A percentile compares a stretch with the other conserved stretches of the same genome.
These are phyloP conservation scores for Tamias sibiricus DNA, from an alignment of 2,113 vertebrate genomes.

Conservation along the genomic window DNA sequence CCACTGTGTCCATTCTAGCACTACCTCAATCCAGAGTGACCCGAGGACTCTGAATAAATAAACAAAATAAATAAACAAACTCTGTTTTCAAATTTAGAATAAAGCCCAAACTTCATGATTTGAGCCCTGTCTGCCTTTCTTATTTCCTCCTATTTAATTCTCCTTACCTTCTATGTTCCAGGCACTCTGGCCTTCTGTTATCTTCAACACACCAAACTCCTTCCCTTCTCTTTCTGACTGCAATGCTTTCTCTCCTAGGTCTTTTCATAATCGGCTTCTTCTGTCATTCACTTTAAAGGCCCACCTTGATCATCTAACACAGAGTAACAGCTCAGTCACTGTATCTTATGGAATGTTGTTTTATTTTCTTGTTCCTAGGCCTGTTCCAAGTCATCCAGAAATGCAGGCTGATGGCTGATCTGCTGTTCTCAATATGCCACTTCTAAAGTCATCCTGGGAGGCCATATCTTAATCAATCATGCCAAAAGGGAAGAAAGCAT, in stretches of 20 bases:
- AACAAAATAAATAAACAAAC: background rate
- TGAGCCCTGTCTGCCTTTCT: background rate
- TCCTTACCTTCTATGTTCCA: background rate
- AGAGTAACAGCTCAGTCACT: background rate
- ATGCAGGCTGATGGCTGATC: background rate
- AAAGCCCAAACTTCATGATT: background rate
- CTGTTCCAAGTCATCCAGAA: background rate
- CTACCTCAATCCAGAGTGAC: background rate
- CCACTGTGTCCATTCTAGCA: background rate
- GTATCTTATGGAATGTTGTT: background rate
- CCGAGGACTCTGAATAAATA: background rate
- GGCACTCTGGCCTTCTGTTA: background rate
- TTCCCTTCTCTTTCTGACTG: background rate
- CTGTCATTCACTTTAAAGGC: background rate
- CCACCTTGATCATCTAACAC: background rate
- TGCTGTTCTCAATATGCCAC: background rate
- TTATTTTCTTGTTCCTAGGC: background rate
- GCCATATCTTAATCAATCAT: background rate
- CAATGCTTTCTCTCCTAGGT: background rate
- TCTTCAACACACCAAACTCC: background rate
- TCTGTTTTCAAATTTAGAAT: background rate
- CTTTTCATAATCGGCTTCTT: background rate
- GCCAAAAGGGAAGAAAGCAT: background rate
- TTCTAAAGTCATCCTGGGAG: background rate
- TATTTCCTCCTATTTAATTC: background rate